These are phyloP conservation scores for Pharmacophagus antenor DNA, from an alignment of 2,888 invertebrate genomes.

Conservation along the genomic window DNA sequence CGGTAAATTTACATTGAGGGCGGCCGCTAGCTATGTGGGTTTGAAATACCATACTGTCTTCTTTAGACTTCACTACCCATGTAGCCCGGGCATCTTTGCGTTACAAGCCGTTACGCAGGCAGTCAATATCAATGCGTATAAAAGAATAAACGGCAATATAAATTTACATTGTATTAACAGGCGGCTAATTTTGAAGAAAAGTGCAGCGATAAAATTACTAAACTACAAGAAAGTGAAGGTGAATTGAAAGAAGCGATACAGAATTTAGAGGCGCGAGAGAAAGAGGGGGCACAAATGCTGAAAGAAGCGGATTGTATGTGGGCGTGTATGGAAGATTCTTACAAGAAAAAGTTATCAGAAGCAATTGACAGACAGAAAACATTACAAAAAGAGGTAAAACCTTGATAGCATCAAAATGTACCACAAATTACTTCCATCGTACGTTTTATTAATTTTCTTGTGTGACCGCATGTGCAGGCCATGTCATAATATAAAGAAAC, in stretches of 20 bases:
- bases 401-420: background rate
- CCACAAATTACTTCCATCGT: no score
- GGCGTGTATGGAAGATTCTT: slow-evolving; percentile 73
- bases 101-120: no score
- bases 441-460: no score
- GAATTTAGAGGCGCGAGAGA: slow-evolving; percentile 81
- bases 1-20: no score
- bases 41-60: no score
- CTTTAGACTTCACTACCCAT: no score
- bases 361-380: slow-evolving; percentile 53
- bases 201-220: slow-evolving; percentile 64
- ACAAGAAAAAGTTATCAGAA: slow-evolving; percentile 61
- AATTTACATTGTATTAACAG: slow-evolving; percentile 39
- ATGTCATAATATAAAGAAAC: no score
- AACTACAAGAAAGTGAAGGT: slow-evolving; percentile 76
- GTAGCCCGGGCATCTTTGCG: background rate
- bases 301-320: slow-evolving; percentile 81
- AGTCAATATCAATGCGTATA: background rate
- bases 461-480: no score
- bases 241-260: slow-evolving; percentile 75
- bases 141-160: background rate
- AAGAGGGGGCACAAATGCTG: slow-evolving; percentile 73
- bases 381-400: slow-evolving; percentile 50
- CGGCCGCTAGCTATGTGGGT: no score
- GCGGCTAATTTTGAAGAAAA: slow-evolving; percentile 59